Conservation (phyloP, 2,797 vertebrate genomes). For the Ataeniobius toweri region DNA sequence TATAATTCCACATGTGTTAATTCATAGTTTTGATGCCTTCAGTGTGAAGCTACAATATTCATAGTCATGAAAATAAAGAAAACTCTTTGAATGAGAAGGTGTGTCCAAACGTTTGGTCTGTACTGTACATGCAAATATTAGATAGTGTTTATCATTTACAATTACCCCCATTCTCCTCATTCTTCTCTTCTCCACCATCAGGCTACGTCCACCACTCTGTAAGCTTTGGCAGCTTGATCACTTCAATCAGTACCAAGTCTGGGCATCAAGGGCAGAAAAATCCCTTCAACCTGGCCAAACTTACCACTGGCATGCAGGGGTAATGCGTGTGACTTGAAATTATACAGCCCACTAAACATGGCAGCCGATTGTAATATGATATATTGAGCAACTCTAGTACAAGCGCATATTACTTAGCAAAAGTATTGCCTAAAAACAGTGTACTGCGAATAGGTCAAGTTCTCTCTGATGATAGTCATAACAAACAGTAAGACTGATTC, state of each 20-base stretch:
- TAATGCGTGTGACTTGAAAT: background rate
- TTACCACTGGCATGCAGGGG: background rate
- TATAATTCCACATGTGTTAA: too few relatives aligned
- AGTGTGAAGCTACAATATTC: too few relatives aligned
- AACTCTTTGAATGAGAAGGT: background rate
- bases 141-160: background rate
- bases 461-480: background rate
- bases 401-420: too few relatives aligned
- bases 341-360: background rate
- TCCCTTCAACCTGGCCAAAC: background rate
- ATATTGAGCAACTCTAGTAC: background rate
- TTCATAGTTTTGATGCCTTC: too few relatives aligned
- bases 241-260: background rate
- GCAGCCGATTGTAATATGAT: background rate
- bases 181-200: background rate
- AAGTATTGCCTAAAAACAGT: background rate
- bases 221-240: background rate
- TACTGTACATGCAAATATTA: too few relatives aligned
- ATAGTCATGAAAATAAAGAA: too few relatives aligned
- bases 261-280: background rate
- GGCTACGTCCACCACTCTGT: background rate
- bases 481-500: background rate
- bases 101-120: too few relatives aligned
- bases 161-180: background rate
- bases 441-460: too few relatives aligned